Conservation (phyloP, 1,140 invertebrate genomes). For the Hydropsyche tenuis region DNA sequence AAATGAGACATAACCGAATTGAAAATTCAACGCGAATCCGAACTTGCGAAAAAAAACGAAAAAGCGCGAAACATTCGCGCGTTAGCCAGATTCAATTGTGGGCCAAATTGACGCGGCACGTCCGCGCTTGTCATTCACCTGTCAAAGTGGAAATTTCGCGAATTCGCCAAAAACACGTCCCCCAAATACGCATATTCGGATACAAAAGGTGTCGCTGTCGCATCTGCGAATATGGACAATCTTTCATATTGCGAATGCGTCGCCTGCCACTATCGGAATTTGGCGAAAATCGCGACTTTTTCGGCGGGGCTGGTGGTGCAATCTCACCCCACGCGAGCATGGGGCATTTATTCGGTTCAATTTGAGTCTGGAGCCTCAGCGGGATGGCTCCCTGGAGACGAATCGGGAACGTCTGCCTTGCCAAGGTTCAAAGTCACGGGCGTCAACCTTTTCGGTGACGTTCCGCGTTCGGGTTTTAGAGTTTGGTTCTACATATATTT, state of each 20-base stretch:
- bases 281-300: background rate
- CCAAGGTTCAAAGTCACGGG: background rate
- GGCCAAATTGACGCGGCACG: background rate
- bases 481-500: too few relatives aligned
- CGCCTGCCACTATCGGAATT: background rate
- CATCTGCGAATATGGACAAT: background rate
- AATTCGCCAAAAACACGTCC: too few relatives aligned
- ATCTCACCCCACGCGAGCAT: too few relatives aligned
- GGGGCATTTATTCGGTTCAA: constrained; percentile 48
- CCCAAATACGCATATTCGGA: too few relatives aligned
- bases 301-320: too few relatives aligned
- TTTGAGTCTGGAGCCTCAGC: constrained; percentile 38
- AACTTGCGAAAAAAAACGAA: background rate
- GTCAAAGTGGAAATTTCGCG: background rate
- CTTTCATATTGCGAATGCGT: background rate
- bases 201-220: too few relatives aligned
- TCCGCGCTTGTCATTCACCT: constrained; percentile 13
- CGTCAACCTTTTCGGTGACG: background rate
- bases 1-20: background rate
- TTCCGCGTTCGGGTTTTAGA: too few relatives aligned
- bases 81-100: constrained; percentile 5
- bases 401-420: constrained; percentile 12
- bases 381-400: constrained; percentile 37
- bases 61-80: background rate
- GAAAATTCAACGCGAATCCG: background rate